A percentile compares a stretch with the other conserved stretches of the same genome.
Evolutionary conservation across 2,888 invertebrate species (phyloP).

Genomic region (Ametastegia equiseti): DNA sequence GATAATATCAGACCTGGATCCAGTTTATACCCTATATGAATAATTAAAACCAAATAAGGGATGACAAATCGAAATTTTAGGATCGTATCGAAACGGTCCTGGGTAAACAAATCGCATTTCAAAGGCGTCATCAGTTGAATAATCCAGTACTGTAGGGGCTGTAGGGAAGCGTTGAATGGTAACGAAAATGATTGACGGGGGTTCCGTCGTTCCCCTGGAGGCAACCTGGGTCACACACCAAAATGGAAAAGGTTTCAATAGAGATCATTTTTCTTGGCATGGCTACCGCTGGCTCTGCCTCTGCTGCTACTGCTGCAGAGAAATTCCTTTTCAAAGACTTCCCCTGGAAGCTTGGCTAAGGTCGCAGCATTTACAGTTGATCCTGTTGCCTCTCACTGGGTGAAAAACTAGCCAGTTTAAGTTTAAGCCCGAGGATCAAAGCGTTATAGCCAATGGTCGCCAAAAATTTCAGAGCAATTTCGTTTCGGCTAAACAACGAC

Average conservation of each 20-base stretch:
- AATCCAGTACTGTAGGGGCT: background rate
- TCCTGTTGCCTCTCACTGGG: too few species aligned
- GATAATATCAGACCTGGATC: too few species aligned
- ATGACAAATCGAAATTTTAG: background rate
- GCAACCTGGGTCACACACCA: background rate
- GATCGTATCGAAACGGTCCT: background rate
- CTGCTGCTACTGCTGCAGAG: too few species aligned
- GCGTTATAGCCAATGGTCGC: too few species aligned
- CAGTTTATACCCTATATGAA: too few species aligned
- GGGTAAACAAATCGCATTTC: constrained; percentile 20
- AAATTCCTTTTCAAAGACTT: constrained; percentile 22
- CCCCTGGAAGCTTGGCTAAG: too few species aligned
- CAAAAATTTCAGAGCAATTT: too few species aligned
- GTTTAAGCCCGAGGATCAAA: background rate
- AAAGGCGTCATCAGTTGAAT: constrained; percentile 12
- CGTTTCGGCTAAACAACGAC: too few species aligned
- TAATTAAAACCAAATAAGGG: background rate
- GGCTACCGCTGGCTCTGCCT: background rate
- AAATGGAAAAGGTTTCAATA: constrained; percentile 25
- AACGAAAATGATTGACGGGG: constrained; percentile 25
- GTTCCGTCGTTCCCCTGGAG: constrained; percentile 9
- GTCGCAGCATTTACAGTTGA: too few species aligned
- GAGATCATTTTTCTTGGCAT: constrained; percentile 20
- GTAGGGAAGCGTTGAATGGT: background rate
- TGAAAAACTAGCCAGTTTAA: background rate